phyloP scores from a whole-genome alignment of 2,888 invertebrate species.

The Conistra vaccinii region DNA sequence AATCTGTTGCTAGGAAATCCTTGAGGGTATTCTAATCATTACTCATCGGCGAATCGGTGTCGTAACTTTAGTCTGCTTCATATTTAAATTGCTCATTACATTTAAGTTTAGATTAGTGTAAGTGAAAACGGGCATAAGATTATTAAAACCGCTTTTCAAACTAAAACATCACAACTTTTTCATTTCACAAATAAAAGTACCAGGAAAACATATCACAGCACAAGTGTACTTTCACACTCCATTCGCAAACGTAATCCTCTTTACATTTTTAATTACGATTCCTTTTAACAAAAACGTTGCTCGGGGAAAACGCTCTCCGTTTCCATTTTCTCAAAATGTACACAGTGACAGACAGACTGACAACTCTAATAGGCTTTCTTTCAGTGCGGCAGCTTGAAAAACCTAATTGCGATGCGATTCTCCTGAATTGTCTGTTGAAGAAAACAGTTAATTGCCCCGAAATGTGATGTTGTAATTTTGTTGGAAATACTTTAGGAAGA shows the following conservation, averaged over 20 bases:
- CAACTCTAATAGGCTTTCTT: conserved; percentile 64
- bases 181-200: conserved; percentile 17
- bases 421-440: conserved; percentile 52
- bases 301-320: conserved; percentile 40
- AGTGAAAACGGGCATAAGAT: not conserved
- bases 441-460: conserved; percentile 55
- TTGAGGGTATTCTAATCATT: not conserved
- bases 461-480: conserved; percentile 56
- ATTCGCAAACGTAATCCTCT: conserved; percentile 47
- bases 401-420: conserved; percentile 60
- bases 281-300: conserved; percentile 54
- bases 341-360: conserved; percentile 62
- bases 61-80: not conserved
- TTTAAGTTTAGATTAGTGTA: not conserved
- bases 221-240: conserved; percentile 15
- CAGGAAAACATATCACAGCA: conserved; percentile 20
- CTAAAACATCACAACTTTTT: not conserved
- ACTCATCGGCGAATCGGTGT: not conserved
- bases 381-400: conserved; percentile 57
- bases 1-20: not conserved
- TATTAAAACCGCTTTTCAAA: not conserved
- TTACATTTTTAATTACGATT: conserved; percentile 57
- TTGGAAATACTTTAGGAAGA: conserved; percentile 22
- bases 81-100: not conserved
- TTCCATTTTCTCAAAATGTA: conserved; percentile 60